Percentiles rank a stretch among this genome's conserved stretches.
Conservation (phyloP, 2,888 invertebrate genomes). For the Lasioglossum vierecki region DNA sequence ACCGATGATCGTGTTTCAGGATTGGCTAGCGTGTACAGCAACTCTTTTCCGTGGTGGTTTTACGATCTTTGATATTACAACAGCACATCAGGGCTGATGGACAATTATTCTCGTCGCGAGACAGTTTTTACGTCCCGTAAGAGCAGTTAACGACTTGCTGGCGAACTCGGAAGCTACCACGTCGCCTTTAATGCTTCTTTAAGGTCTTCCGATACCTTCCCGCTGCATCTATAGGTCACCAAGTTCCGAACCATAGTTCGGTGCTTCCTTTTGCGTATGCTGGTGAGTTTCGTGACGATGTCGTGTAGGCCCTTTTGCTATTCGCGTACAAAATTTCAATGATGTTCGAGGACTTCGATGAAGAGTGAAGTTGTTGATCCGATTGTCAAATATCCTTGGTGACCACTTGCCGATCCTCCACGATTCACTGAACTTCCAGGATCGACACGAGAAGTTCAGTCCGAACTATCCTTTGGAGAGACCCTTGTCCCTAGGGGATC, state of each 20-base stretch:
- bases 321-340: constrained; percentile 41
- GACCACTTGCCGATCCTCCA: neutral
- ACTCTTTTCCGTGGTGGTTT: neutral
- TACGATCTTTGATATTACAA: neutral
- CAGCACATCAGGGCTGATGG: neutral
- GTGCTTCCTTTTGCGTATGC: neutral
- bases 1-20: neutral
- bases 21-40: neutral
- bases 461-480: neutral
- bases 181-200: neutral
- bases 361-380: neutral
- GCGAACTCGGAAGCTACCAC: neutral
- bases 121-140: neutral
- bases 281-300: constrained; percentile 6
- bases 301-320: constrained; percentile 38
- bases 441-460: neutral
- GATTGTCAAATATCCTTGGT: neutral
- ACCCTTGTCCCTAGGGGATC: neutral
- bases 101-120: neutral
- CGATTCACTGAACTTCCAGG: neutral
- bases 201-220: neutral
- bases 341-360: neutral
- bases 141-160: neutral
- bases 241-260: neutral
- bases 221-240: neutral